Evolutionary conservation across 1,140 invertebrate genomes (phyloP).

Genomic region (Neodiprion lecontei): DNA sequence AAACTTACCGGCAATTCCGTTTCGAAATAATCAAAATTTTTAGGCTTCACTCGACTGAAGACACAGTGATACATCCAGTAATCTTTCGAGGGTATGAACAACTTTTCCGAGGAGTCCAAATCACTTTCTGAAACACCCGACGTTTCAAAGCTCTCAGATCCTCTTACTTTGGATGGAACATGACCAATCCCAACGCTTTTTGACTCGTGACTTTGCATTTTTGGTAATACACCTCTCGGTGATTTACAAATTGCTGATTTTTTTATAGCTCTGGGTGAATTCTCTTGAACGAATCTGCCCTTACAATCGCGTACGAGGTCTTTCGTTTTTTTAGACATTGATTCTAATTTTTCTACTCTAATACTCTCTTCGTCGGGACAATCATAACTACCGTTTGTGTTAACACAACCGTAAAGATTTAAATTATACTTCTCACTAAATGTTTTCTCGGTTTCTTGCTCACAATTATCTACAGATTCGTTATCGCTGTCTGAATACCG

Average conservation of each 20-base stretch:
- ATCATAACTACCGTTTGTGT: not conserved
- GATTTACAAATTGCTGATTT: not conserved
- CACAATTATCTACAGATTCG: not conserved
- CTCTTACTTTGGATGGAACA: too few relatives aligned
- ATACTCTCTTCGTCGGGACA: not conserved
- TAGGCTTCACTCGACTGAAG: conserved; percentile 39
- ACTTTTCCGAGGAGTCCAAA: not conserved
- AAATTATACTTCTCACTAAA: conserved; percentile 36
- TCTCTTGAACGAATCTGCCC: conserved; percentile 25
- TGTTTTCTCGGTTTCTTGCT: conserved; percentile 19
- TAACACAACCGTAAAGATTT: not conserved
- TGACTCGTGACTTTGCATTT: not conserved
- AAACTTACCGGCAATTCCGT: conserved; percentile 59
- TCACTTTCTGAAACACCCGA: not conserved
- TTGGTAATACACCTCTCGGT: not conserved
- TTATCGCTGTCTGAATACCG: conserved; percentile 19
- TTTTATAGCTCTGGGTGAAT: not conserved
- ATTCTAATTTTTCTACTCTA: not conserved
- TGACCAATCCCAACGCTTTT: too few relatives aligned
- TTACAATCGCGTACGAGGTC: conserved; percentile 6
- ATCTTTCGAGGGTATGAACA: conserved; percentile 47
- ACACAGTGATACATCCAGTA: conserved; percentile 53
- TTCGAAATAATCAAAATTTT: conserved; percentile 51
- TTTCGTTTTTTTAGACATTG: conserved; percentile 14
- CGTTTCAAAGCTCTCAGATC: too few relatives aligned